Evolutionary conservation across 2,888 invertebrate species (phyloP), one percentile per base, ranked within the genome.

Genomic region (Sycophila texana): DNA sequence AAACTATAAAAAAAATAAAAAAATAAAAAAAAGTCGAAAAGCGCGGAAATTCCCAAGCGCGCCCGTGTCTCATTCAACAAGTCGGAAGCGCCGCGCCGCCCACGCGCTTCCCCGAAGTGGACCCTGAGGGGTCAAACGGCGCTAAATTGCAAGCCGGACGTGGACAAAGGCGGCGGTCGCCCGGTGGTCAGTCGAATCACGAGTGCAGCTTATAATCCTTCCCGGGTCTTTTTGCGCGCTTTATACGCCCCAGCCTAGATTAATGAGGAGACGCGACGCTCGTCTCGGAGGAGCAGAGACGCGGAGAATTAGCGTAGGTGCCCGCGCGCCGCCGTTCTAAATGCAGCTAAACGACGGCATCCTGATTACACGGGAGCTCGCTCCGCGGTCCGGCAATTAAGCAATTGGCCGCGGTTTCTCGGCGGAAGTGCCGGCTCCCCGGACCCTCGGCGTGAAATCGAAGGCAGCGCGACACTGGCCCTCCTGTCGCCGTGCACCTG

Each of bases 351-450:
- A 88, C 86, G 89, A 86, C 87, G 85, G 87, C 88, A 89, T 89
- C 89, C 89, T 89, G 89, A 89, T 89, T 88, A 88, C 86, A 84
- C 83, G 84, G 83, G 74, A 79, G 83, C 20, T 20, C 61, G 16
- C 10, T n/a, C 14, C 81, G 84, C 82, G 83, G 82, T 79, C 39
- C 81, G 84, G 84, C 87, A 89, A 89, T 89, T 89, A 89, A 89
- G 87, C 87, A 89, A 89, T 89, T 89, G 86, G 85, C 85, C 85
- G 86, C 86, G 86, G 89, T 89, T 88, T 88, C 87, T 84, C 39
- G 7, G 87, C 86, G 87, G 83, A 74, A 53, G 61, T 16, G 53
- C 13, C 65, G n/a, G 5, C 51, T 26, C 49, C 18, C n/a, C 71
- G 72, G 26, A 22, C 30, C 55, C 68, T 18, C 49, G 39, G 22